Evolutionary conservation across 2,797 vertebrate species (phyloP), one percentile per base, ranked within the genome.

Genomic region (Tolypeutes matacus): DNA sequence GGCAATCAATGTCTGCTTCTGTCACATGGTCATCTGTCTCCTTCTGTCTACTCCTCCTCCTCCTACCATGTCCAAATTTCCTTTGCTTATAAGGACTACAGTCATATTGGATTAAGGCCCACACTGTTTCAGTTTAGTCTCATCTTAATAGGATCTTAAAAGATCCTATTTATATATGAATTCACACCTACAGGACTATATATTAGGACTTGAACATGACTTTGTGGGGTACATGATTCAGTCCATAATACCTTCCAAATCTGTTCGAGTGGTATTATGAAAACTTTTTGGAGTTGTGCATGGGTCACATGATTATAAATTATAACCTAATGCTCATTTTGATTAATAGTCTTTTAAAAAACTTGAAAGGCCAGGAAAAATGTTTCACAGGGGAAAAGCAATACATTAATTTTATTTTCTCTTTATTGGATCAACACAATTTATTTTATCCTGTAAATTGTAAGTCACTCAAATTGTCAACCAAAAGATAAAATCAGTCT

Each of bases 391-490:
- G 31, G 60, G 12, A 62, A 95, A 76, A 93, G 15, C n/a, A 91
- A n/a, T 49, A 42, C 12, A 84, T 36, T 51, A 62, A 91, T 77
- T 95, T 86, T 84, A 72, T 84, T 94, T 94, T 94, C 31, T 94
- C 39, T 42, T 70, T 56, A 87, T 87, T 65, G 25, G 58, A 39
- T 86, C 36, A 77, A 39, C 82, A 67, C 36, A 81, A 67, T 87
- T 60, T 58, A 65, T 91, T 96, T 88, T 69, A 70, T 89, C 36
- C 67, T 94, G 82, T 80, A 92, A 96, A 93, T 53, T 53, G 2
- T 93, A 83, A 92, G 1, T 89, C 17, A 36, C 8, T 96, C 36
- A 83, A 72, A 75, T 92, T 89, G n/a, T 11, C 8, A 58, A 76
- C 8, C 34, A 72, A 15, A 86, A 73, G 62, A 87, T n/a, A 36